A percentile compares a stretch with the other conserved stretches of the same genome.
phyloP scores from a whole-genome alignment of 2,113 vertebrate species.

The Amphiprion ocellaris region DNA sequence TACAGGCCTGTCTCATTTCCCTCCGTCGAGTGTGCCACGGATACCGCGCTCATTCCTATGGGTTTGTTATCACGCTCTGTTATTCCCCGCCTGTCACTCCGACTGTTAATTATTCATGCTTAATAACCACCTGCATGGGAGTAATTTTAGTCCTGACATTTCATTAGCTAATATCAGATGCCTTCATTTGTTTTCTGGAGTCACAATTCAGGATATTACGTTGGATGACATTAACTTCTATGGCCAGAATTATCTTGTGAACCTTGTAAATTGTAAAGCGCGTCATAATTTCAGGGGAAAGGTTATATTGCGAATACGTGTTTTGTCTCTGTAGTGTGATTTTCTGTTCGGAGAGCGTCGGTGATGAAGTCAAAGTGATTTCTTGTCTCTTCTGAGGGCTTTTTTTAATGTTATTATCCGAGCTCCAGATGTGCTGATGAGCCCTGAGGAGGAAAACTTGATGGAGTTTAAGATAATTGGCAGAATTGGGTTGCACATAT shows the following conservation, averaged over 20 bases:
- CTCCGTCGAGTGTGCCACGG: slow-evolving; percentile 1
- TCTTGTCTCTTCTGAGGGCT: background rate
- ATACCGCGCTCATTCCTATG: slow-evolving; percentile 3
- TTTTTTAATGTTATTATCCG: slow-evolving; percentile 20
- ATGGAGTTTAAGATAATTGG: background rate
- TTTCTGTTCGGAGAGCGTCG: background rate
- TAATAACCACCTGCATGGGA: slow-evolving; percentile 59
- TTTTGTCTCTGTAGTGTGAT: slow-evolving; percentile 15
- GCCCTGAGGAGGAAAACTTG: no score
- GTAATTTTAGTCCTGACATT: slow-evolving; percentile 53
- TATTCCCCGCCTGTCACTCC: slow-evolving; percentile 43
- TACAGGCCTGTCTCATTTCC: slow-evolving; percentile 25
- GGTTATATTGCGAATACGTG: slow-evolving; percentile 1
- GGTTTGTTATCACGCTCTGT: slow-evolving; percentile 54
- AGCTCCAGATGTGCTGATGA: slow-evolving; percentile 10
- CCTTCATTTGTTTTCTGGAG: slow-evolving; percentile 50
- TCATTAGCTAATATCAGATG: slow-evolving; percentile 57
- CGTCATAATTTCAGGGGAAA: slow-evolving; percentile 11
- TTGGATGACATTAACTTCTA: slow-evolving; percentile 16
- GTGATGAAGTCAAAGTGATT: background rate
- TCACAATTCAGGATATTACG: slow-evolving; percentile 48
- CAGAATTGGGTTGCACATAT: no score
- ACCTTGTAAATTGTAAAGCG: slow-evolving; percentile 31
- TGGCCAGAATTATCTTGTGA: slow-evolving; percentile 28
- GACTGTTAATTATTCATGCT: slow-evolving; percentile 62